Evolutionary conservation across 2,888 invertebrate genomes (phyloP).

Genomic region (Leptothorax acervorum): DNA sequence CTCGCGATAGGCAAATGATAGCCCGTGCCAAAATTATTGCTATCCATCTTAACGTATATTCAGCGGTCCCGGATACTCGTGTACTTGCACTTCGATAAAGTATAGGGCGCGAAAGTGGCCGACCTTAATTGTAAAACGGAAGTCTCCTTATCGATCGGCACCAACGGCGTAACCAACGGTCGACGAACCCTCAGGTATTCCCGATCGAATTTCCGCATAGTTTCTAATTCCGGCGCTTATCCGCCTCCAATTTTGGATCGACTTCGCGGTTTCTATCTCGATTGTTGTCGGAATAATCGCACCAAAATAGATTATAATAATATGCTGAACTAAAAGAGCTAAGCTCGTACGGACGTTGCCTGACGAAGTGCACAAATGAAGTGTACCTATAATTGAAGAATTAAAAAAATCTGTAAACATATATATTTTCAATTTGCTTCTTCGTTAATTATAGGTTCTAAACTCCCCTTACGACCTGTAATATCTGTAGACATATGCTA

Average conservation of each 20-base stretch:
- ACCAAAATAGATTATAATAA: not conserved
- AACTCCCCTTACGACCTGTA: not conserved
- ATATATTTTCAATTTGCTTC: not conserved
- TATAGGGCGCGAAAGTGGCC: slow-evolving; percentile 72
- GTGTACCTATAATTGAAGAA: not conserved
- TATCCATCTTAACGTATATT: slow-evolving; percentile 67
- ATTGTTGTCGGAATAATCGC: slow-evolving; percentile 17
- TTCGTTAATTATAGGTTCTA: not conserved
- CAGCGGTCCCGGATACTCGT: slow-evolving; percentile 60
- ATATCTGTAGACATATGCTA: not conserved
- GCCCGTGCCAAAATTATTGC: slow-evolving; percentile 72
- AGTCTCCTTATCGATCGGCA: slow-evolving; percentile 76
- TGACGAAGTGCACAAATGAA: not conserved
- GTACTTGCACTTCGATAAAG: slow-evolving; percentile 73
- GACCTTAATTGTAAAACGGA: slow-evolving; percentile 80
- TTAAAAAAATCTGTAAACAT: not conserved
- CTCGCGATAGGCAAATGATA: slow-evolving; percentile 72
- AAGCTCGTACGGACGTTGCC: not conserved
- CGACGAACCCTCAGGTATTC: slow-evolving; percentile 44
- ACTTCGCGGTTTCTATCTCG: not conserved
- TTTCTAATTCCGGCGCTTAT: slow-evolving; percentile 28
- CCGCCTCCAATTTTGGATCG: slow-evolving; percentile 23
- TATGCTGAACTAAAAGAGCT: not conserved
- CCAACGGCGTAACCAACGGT: slow-evolving; percentile 56
- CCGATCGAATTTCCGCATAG: slow-evolving; percentile 34